Percentiles rank a stretch among this genome's conserved stretches.
Conservation (phyloP, 2,797 vertebrate genomes). For the Pipistrellus pipistrellus region DNA sequence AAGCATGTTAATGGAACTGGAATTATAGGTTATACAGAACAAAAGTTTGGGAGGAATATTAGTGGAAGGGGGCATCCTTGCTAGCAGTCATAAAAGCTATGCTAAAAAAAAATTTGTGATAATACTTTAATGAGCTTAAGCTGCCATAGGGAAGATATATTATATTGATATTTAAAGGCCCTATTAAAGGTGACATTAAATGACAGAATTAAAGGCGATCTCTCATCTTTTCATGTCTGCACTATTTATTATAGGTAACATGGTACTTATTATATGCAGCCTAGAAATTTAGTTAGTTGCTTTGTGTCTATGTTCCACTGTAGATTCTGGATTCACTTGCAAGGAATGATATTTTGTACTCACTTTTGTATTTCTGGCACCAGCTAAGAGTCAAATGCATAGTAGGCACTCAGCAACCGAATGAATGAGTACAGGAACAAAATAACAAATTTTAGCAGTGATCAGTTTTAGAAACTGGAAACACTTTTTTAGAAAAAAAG, state of each 20-base stretch:
- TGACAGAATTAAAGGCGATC: background rate
- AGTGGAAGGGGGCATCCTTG: background rate
- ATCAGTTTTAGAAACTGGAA: constrained; percentile 14
- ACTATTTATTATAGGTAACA: constrained; percentile 17
- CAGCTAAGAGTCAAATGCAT: background rate
- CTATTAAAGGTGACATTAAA: constrained; percentile 15
- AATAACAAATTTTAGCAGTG: background rate
- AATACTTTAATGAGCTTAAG: background rate
- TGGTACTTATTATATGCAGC: background rate
- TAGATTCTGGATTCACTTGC: background rate
- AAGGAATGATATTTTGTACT: background rate
- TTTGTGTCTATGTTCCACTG: background rate
- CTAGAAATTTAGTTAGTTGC: constrained; percentile 15
- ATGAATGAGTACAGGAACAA: background rate
- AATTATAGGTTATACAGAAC: background rate
- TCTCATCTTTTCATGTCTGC: background rate
- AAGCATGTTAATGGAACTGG: background rate
- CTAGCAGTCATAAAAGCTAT: background rate
- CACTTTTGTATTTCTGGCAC: background rate
- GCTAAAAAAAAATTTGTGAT: background rate
- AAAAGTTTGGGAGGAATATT: background rate
- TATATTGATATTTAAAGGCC: background rate
- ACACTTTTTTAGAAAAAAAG: background rate
- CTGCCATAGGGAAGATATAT: background rate
- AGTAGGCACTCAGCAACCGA: background rate